Percentiles rank a stretch among this genome's conserved stretches.
phyloP scores from a whole-genome alignment of 2,888 invertebrate species.

The Monochamus alternatus region DNA sequence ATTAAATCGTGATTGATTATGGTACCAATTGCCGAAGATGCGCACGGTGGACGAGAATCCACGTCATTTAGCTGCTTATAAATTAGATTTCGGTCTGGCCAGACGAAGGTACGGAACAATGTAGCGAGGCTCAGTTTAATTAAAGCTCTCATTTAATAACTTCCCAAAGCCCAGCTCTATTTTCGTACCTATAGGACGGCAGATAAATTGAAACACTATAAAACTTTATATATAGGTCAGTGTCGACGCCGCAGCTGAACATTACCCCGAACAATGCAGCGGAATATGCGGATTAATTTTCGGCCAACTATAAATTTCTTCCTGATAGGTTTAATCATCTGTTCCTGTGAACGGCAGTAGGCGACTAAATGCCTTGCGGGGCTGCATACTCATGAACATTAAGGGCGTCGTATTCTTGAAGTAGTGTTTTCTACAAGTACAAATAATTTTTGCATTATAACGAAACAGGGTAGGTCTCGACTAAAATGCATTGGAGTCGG shows the following conservation, averaged over 20 bases:
- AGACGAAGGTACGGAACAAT: conserved; percentile 31
- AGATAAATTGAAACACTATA: conserved; percentile 38
- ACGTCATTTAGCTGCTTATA: conserved; percentile 38
- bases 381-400: too few relatives aligned
- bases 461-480: too few relatives aligned
- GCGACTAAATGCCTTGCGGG: too few relatives aligned
- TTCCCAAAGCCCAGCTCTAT: conserved; percentile 36
- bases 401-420: too few relatives aligned
- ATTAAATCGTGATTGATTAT: conserved; percentile 32
- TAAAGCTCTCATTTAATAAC: conserved; percentile 47
- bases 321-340: conserved; percentile 8
- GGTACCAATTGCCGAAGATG: background rate
- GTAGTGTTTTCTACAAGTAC: too few relatives aligned
- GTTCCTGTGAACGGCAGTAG: background rate
- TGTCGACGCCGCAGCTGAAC: conserved; percentile 10
- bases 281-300: conserved; percentile 15
- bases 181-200: conserved; percentile 26
- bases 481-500: too few relatives aligned
- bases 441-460: too few relatives aligned
- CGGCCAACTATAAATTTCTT: background rate
- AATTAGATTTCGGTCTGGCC: conserved; percentile 39
- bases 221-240: conserved; percentile 30
- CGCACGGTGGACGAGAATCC: conserved; percentile 12
- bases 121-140: conserved; percentile 42
- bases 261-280: background rate